Conservation (phyloP, 2,888 invertebrate species). For the Meloe dianella region DNA sequence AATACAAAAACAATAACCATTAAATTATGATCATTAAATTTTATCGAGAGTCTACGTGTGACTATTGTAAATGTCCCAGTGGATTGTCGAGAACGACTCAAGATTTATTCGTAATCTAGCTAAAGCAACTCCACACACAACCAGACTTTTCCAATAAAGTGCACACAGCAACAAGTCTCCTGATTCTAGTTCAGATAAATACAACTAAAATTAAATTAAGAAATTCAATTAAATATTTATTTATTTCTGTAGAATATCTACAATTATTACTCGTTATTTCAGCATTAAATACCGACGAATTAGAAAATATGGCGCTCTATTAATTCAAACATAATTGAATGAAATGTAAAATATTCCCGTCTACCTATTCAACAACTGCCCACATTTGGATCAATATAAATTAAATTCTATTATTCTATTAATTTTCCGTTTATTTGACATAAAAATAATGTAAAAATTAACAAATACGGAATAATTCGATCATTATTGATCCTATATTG, state of each 20-base stretch:
- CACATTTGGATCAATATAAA: too few species aligned
- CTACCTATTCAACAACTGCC: too few species aligned
- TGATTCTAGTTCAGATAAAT: not conserved
- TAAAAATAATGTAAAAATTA: too few species aligned
- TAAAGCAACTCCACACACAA: constrained; percentile 2
- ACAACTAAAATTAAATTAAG: not conserved
- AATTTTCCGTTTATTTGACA: too few species aligned
- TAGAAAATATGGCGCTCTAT: too few species aligned
- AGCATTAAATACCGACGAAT: too few species aligned
- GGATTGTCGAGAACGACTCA: constrained; percentile 5
- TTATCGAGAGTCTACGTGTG: not conserved
- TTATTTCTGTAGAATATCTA: not conserved
- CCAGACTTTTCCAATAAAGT: not conserved
- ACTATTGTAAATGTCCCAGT: not conserved
- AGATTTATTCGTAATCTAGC: constrained; percentile 12
- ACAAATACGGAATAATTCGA: too few species aligned
- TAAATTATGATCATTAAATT: not conserved
- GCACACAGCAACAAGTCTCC: constrained; percentile 9
- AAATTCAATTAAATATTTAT: not conserved
- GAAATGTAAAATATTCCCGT: too few species aligned
- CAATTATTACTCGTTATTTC: too few species aligned
- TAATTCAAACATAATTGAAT: too few species aligned
- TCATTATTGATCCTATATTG: not conserved
- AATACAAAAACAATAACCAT: not conserved
- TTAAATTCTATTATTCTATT: too few species aligned